phyloP scores from a whole-genome alignment of 1,140 invertebrate species.

The Eubasilissa regina region DNA sequence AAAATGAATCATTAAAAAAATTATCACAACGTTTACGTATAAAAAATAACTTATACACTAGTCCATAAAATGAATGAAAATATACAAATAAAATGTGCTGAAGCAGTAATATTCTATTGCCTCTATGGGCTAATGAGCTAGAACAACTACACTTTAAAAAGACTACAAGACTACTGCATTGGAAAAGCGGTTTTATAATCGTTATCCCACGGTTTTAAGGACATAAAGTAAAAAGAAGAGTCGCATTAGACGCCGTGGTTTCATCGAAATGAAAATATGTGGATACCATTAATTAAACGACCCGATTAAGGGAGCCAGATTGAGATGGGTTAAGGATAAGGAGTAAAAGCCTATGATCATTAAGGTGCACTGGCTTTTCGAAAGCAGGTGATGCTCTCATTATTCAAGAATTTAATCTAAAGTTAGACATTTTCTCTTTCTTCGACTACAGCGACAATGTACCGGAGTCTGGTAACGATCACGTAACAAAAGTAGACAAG shows the following conservation, averaged over 20 bases:
- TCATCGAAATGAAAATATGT: conserved; percentile 26
- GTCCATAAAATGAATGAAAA: no score
- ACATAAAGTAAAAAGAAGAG: conserved; percentile 11
- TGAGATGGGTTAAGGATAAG: conserved; percentile 21
- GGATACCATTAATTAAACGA: conserved; percentile 30
- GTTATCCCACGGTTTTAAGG: background rate
- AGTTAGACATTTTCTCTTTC: background rate
- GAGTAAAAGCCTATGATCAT: conserved; percentile 24
- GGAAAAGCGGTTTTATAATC: conserved; percentile 15
- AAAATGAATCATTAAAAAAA: no score
- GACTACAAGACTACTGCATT: conserved; percentile 1
- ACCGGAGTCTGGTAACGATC: no score
- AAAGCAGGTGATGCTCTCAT: conserved; percentile 20
- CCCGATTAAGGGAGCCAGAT: background rate
- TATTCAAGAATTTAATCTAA: conserved; percentile 16
- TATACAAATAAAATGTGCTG: no score
- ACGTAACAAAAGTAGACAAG: no score
- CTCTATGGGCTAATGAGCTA: background rate
- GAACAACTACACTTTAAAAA: background rate
- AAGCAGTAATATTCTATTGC: no score
- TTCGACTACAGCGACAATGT: background rate
- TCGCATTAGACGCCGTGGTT: conserved; percentile 10
- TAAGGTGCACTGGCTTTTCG: conserved; percentile 8
- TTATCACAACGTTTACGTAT: no score
- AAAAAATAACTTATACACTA: no score